These are phyloP conservation scores for Hemicentrotus pulcherrimus DNA, from an alignment of 35 echinoderm and acorn worm genomes.

Conservation along the genomic window DNA sequence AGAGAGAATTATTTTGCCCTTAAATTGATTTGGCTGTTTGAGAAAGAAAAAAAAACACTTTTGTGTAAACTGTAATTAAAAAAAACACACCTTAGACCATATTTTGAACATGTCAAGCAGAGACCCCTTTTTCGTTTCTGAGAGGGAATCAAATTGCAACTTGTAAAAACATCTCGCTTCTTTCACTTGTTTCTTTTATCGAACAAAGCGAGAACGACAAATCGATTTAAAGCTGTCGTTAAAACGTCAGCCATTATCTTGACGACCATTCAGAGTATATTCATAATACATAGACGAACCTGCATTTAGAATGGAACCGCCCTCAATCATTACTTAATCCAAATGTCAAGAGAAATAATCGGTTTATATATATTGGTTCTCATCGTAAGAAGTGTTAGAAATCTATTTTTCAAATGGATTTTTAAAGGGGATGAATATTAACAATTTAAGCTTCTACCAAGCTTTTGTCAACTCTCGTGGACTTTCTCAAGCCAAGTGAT, in stretches of 20 bases:
- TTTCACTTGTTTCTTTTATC: background rate
- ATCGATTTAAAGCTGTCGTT: background rate
- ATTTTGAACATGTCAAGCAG: background rate
- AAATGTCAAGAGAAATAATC: background rate
- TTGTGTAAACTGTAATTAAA: too few species aligned
- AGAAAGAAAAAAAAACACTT: too few species aligned
- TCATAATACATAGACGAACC: background rate
- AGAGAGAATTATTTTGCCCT: too few species aligned
- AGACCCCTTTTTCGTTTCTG: background rate
- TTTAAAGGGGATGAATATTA: background rate
- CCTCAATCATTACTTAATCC: background rate
- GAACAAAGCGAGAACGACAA: background rate
- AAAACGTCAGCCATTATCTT: background rate
- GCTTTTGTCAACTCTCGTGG: too few species aligned
- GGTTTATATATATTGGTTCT: background rate
- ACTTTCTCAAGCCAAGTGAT: too few species aligned
- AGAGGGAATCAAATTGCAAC: background rate
- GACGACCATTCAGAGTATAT: background rate
- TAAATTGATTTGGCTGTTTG: too few species aligned
- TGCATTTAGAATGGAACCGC: background rate
- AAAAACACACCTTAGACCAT: background rate
- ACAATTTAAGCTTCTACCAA: too few species aligned
- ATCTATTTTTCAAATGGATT: background rate
- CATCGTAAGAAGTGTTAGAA: background rate
- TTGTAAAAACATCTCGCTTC: background rate